These are phyloP conservation scores for Eustalomyia histrio DNA, from an alignment of 2,888 invertebrate genomes.

Conservation along the genomic window DNA sequence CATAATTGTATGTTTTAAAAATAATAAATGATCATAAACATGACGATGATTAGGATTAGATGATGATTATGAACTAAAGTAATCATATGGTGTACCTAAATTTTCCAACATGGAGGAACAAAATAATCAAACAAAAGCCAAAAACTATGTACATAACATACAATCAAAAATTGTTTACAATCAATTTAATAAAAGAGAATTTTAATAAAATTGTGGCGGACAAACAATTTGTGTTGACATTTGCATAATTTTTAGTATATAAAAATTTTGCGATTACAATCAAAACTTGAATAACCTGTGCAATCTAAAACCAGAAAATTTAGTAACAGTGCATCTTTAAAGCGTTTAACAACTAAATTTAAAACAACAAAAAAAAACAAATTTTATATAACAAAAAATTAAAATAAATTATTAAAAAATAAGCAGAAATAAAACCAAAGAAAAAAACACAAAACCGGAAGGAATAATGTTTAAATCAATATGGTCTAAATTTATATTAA, in stretches of 20 bases:
- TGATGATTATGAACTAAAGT: conserved; percentile 62
- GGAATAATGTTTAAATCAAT: conserved; percentile 3
- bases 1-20: conserved; percentile 2
- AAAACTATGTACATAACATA: neutral
- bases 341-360: conserved; percentile 49
- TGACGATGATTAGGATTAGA: conserved; percentile 31
- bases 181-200: conserved; percentile 17
- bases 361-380: neutral
- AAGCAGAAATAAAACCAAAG: neutral
- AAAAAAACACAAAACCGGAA: neutral
- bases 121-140: neutral
- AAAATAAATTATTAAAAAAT: neutral
- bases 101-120: conserved; percentile 24
- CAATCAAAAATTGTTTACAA: neutral
- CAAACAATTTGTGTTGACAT: conserved; percentile 58
- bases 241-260: conserved; percentile 46
- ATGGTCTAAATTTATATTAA: conserved; percentile 4
- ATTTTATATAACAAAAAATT: neutral
- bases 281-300: conserved; percentile 42
- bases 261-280: conserved; percentile 13
- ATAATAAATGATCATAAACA: conserved; percentile 19
- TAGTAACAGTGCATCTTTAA: conserved; percentile 58
- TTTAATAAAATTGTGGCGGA: conserved; percentile 61
- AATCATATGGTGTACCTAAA: neutral
- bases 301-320: conserved; percentile 34